Percentiles rank a stretch among this genome's conserved stretches.
phyloP scores from a whole-genome alignment of 2,888 invertebrate genomes.

The Melieria crassipennis region DNA sequence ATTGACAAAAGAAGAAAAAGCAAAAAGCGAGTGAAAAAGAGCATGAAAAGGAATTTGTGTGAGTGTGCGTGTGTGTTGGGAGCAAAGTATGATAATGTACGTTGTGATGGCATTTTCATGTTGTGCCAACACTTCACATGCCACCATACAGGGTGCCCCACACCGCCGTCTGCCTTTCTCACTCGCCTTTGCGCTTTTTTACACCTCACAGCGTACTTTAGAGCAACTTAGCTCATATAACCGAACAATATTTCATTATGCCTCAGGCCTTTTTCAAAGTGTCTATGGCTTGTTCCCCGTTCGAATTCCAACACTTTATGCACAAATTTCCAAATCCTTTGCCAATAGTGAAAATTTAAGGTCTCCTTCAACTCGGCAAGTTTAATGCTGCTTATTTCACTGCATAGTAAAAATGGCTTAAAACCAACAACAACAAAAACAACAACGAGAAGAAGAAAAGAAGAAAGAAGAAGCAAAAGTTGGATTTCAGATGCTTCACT shows the following conservation, averaged over 20 bases:
- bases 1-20: background rate
- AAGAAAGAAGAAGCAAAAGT: too few relatives aligned
- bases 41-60: background rate
- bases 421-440: background rate
- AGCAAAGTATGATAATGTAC: too few relatives aligned
- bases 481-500: constrained; percentile 10
- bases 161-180: too few relatives aligned
- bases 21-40: background rate
- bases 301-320: too few relatives aligned
- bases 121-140: constrained; percentile 18
- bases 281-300: too few relatives aligned
- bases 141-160: background rate
- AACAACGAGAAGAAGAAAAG: background rate
- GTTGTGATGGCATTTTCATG: constrained; percentile 31
- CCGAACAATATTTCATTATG: too few relatives aligned
- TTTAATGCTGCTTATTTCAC: background rate
- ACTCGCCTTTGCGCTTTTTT: background rate
- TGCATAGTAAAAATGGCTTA: background rate
- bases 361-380: background rate
- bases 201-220: background rate
- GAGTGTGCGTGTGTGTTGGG: constrained; percentile 6
- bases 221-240: background rate
- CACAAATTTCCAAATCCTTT: too few relatives aligned
- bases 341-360: too few relatives aligned
- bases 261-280: too few relatives aligned